These are phyloP conservation scores for Montipora efflorescens DNA, from an alignment of 64 coral and sea anemone species.

Conservation along the genomic window DNA sequence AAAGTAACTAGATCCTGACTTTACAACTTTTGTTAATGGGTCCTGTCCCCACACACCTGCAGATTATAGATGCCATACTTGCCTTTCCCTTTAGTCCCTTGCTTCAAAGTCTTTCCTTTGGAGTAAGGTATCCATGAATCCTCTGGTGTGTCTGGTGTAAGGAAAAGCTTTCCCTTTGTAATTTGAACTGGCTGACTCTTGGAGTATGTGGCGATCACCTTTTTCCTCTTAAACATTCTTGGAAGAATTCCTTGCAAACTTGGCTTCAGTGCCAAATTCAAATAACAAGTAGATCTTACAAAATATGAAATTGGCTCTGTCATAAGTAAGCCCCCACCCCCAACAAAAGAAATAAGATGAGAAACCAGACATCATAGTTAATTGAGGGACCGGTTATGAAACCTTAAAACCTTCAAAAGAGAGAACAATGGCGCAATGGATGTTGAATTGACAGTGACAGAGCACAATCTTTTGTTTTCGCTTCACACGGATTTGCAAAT, in stretches of 20 bases:
- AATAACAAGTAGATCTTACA: too few relatives aligned
- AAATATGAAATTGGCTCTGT: too few relatives aligned
- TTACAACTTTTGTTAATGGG: background rate
- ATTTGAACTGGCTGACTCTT: conserved; percentile 47
- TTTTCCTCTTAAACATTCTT: conserved; percentile 35
- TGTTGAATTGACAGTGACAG: too few relatives aligned
- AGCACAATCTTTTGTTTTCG: too few relatives aligned
- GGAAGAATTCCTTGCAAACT: background rate
- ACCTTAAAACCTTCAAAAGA: too few relatives aligned
- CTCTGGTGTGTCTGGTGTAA: conserved; percentile 63
- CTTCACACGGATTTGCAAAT: too few relatives aligned
- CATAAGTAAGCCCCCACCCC: too few relatives aligned
- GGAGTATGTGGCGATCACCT: conserved; percentile 60
- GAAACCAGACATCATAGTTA: too few relatives aligned
- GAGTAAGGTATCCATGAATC: conserved; percentile 18
- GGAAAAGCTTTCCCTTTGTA: conserved; percentile 49
- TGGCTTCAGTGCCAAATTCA: too few relatives aligned
- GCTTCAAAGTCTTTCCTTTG: background rate
- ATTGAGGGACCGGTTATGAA: too few relatives aligned
- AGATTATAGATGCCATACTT: background rate
- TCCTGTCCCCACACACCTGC: background rate
- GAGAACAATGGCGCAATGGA: too few relatives aligned
- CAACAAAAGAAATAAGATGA: too few relatives aligned
- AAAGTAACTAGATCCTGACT: background rate
- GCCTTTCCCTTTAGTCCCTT: background rate